Conservation (phyloP, 2,888 invertebrate genomes). For the Drosophila picticornis region DNA sequence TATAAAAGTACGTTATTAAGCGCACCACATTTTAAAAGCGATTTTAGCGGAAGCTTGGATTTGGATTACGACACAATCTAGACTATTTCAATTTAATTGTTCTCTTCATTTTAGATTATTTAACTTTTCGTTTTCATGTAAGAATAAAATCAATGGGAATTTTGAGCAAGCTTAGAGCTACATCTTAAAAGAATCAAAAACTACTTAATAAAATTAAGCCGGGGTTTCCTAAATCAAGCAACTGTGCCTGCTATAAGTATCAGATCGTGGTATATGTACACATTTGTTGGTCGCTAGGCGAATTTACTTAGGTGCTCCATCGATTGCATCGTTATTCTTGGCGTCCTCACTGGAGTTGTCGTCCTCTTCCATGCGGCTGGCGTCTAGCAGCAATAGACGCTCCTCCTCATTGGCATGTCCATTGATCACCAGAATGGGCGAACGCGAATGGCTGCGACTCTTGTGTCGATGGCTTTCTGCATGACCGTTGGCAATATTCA, state of each 20-base stretch:
- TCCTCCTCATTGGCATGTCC: slow-evolving; percentile 70
- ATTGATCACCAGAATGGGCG: slow-evolving; percentile 45
- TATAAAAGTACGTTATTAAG: slow-evolving; percentile 34
- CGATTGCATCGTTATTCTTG: slow-evolving; percentile 30
- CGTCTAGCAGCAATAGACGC: slow-evolving; percentile 50
- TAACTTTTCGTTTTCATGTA: slow-evolving; percentile 3
- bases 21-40: slow-evolving; percentile 41
- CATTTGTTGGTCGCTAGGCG: neutral
- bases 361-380: slow-evolving; percentile 68
- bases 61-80: slow-evolving; percentile 26
- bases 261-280: slow-evolving; percentile 56
- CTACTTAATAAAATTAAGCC: slow-evolving; percentile 28
- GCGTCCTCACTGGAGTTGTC: slow-evolving; percentile 65
- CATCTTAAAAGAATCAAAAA: slow-evolving; percentile 22
- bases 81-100: slow-evolving; percentile 15
- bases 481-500: slow-evolving; percentile 67
- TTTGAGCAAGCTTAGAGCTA: slow-evolving; percentile 25
- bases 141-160: slow-evolving; percentile 15
- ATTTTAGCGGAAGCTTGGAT: slow-evolving; percentile 32
- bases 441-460: slow-evolving; percentile 71
- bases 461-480: slow-evolving; percentile 43
- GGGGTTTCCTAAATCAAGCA: slow-evolving; percentile 25
- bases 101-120: slow-evolving; percentile 17
- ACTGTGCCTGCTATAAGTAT: slow-evolving; percentile 36
- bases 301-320: slow-evolving; percentile 40